phyloP scores from a whole-genome alignment of 2,113 vertebrate genomes.

The Ctenodactylus gundi region DNA sequence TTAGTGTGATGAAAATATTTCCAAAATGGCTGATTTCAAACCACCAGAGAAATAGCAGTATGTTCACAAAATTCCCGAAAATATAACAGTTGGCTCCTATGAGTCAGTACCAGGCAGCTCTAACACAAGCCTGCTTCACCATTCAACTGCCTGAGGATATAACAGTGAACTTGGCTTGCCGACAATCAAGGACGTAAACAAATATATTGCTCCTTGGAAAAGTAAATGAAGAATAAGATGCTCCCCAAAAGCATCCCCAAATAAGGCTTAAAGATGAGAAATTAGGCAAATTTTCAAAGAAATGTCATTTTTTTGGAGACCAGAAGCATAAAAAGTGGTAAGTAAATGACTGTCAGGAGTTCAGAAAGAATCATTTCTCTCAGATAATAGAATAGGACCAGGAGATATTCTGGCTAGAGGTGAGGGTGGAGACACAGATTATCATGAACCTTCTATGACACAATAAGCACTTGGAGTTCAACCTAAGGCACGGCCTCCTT shows the following conservation, averaged over 20 bases:
- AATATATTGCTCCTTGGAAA: background rate
- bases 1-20: background rate
- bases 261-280: background rate
- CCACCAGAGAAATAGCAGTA: background rate
- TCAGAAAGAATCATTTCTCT: background rate
- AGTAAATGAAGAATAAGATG: background rate
- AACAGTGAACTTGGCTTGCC: background rate
- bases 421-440: background rate
- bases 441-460: background rate
- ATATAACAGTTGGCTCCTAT: background rate
- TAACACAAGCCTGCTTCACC: background rate
- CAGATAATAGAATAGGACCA: background rate
- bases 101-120: background rate
- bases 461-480: background rate
- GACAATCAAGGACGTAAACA: background rate
- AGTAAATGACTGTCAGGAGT: background rate
- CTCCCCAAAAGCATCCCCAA: background rate
- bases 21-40: background rate
- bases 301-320: background rate
- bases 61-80: background rate
- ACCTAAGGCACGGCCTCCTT: background rate
- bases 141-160: background rate
- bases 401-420: background rate
- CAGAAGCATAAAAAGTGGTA: background rate
- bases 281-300: background rate